Conservation (phyloP, 2,797 vertebrate species). For the Catostomus latipinnis region DNA sequence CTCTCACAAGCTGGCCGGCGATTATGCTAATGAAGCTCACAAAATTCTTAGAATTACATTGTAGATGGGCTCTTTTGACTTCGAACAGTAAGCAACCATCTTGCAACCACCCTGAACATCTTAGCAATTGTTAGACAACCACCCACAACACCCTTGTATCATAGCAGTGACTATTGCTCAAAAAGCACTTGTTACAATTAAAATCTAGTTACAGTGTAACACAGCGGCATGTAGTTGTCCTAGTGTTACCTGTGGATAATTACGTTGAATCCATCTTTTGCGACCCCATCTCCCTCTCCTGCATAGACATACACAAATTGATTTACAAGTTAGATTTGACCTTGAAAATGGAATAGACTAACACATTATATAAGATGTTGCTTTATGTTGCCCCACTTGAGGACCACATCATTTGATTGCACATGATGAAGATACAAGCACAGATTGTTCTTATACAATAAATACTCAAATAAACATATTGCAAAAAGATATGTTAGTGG, state of each 20-base stretch:
- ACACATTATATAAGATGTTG: constrained; percentile 49
- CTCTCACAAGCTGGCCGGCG: no score
- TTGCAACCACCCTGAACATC: no score
- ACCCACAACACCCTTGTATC: no score
- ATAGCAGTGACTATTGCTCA: no score
- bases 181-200: no score
- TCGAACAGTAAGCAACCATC: no score
- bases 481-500: constrained; percentile 67
- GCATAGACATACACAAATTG: neutral
- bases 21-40: no score
- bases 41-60: no score
- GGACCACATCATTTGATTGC: constrained; percentile 66
- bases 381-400: constrained; percentile 71
- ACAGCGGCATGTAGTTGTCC: neutral
- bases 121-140: no score
- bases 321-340: constrained; percentile 10
- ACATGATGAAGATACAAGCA: constrained; percentile 70
- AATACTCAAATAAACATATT: constrained; percentile 81
- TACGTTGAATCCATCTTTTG: constrained; percentile 25
- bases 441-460: constrained; percentile 66
- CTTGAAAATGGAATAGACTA: constrained; percentile 30
- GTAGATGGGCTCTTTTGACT: no score
- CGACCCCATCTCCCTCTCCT: neutral
- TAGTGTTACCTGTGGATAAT: constrained; percentile 10
- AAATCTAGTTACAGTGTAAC: no score